Conservation (phyloP, 2,888 invertebrate genomes). For the Heliconius charithonia region DNA sequence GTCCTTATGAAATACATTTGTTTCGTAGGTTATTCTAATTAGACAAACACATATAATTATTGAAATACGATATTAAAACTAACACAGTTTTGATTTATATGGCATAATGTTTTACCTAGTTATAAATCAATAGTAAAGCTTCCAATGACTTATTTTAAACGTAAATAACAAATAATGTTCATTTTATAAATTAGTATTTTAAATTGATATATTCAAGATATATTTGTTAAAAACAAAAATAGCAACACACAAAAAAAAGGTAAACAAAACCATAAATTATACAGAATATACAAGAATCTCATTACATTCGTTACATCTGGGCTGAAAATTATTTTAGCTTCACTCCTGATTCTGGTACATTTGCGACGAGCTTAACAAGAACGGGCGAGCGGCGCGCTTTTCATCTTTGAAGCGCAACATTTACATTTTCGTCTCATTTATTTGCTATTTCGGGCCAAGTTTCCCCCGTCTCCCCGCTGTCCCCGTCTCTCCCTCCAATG, state of each 20-base stretch:
- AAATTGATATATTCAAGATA: not conserved
- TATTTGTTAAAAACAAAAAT: not conserved
- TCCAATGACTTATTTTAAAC: no score
- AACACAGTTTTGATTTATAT: not conserved
- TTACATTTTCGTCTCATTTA: conserved; percentile 85
- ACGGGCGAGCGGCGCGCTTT: conserved; percentile 79
- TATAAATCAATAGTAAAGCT: no score
- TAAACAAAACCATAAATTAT: conserved; percentile 23
- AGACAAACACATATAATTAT: not conserved
- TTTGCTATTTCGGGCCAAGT: conserved; percentile 82
- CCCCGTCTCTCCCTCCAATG: conserved; percentile 72
- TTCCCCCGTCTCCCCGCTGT: conserved; percentile 55
- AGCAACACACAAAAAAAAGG: not conserved
- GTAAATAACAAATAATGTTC: not conserved
- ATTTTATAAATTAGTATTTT: not conserved
- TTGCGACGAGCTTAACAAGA: conserved; percentile 82
- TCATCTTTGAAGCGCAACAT: conserved; percentile 84
- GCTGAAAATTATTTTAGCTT: conserved; percentile 79
- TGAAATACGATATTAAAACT: not conserved
- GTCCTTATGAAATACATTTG: conserved; percentile 7
- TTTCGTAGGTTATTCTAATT: conserved; percentile 17
- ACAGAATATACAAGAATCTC: conserved; percentile 35
- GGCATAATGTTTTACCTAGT: not conserved
- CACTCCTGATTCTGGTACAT: conserved; percentile 82
- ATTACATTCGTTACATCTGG: conserved; percentile 68